phyloP scores from a whole-genome alignment of 2,888 invertebrate species.

The Koerneria pararmatus region DNA sequence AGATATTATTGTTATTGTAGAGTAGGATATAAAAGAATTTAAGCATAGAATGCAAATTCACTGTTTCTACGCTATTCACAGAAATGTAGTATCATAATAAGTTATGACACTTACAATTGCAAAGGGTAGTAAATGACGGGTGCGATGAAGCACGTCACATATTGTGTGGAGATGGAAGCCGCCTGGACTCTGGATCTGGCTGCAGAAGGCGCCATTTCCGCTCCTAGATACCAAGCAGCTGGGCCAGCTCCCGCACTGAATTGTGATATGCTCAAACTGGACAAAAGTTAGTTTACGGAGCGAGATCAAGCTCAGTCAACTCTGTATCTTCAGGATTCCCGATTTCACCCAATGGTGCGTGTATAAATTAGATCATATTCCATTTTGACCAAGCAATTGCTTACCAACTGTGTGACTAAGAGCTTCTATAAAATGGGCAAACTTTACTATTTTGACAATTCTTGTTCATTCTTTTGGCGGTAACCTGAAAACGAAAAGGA shows the following conservation, averaged over 20 bases:
- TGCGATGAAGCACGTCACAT: slow-evolving; percentile 47
- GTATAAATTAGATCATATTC: neutral
- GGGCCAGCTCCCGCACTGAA: slow-evolving; percentile 50
- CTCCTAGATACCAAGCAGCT: slow-evolving; percentile 47
- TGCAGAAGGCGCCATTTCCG: slow-evolving; percentile 40
- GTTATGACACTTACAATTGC: slow-evolving; percentile 17
- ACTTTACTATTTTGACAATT: neutral
- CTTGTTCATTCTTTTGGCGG: neutral
- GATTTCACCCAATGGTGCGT: neutral
- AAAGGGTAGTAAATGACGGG: slow-evolving; percentile 45
- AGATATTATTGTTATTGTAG: too few relatives aligned
- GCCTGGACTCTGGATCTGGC: slow-evolving; percentile 34
- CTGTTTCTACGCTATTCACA: neutral
- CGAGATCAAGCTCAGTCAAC: neutral
- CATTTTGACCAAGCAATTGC: neutral
- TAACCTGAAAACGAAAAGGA: slow-evolving; percentile 44
- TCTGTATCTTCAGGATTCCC: neutral
- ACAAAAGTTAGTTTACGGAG: neutral
- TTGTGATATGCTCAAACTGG: slow-evolving; percentile 17
- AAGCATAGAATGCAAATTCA: too few relatives aligned
- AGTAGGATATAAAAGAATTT: too few relatives aligned
- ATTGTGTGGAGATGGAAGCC: slow-evolving; percentile 32
- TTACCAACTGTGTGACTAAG: neutral
- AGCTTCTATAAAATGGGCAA: too few relatives aligned
- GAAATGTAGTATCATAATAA: neutral